phyloP scores from a whole-genome alignment of 2,888 invertebrate species.

The Odontothrips loti region DNA sequence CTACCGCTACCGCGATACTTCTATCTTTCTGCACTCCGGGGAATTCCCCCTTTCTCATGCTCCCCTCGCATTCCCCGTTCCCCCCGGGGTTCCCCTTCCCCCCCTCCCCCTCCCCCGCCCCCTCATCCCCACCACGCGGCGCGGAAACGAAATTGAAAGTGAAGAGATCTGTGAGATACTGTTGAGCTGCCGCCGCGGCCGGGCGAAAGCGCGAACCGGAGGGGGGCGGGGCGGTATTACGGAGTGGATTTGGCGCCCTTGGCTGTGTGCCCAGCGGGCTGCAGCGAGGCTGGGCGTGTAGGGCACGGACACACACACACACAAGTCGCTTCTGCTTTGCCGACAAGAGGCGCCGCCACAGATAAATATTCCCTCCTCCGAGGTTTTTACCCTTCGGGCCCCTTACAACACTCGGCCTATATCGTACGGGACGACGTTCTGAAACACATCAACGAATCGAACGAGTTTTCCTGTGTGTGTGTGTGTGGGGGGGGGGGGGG shows the following conservation, averaged over 20 bases:
- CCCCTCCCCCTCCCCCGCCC: not conserved
- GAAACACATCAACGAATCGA: too few relatives aligned
- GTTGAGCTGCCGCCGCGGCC: not conserved
- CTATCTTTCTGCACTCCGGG: too few relatives aligned
- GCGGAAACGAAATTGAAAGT: not conserved
- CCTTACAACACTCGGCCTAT: not conserved
- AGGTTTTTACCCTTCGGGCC: not conserved
- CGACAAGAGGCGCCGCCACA: not conserved
- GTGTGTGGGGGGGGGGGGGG: too few relatives aligned
- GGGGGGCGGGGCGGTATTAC: not conserved
- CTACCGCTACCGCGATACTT: too few relatives aligned
- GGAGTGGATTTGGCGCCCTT: not conserved
- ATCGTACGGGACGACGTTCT: too few relatives aligned
- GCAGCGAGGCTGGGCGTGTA: not conserved
- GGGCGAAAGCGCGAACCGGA: too few relatives aligned
- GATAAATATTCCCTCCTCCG: not conserved
- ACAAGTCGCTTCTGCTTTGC: not conserved
- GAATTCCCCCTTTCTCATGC: too few relatives aligned
- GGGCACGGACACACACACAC: not conserved
- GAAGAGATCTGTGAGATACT: constrained; percentile 6
- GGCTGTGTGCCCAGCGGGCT: not conserved
- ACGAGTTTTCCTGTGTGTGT: too few relatives aligned
- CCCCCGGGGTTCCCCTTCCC: not conserved
- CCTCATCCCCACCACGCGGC: not conserved
- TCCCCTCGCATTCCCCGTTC: too few relatives aligned